Evolutionary conservation across 1,140 invertebrate species (phyloP).

Genomic region (Telenomus remus): DNA sequence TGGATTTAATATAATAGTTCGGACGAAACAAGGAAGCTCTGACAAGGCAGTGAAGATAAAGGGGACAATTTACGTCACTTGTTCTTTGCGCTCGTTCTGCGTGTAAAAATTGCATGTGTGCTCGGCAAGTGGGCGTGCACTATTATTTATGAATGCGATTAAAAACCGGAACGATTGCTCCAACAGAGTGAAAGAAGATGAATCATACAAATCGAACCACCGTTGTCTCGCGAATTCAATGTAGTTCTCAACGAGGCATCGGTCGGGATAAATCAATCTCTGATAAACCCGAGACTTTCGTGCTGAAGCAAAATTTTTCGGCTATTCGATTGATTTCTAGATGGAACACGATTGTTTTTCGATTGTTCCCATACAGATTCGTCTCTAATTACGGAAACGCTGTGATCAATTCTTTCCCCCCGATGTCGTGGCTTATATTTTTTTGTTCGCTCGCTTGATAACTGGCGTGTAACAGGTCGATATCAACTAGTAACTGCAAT

Average conservation of each 20-base stretch:
- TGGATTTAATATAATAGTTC: no score
- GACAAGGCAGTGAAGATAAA: neutral
- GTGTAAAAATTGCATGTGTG: slow-evolving; percentile 10
- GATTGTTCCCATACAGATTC: slow-evolving; percentile 7
- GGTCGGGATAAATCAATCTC: no score
- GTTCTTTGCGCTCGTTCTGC: neutral
- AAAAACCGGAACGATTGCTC: slow-evolving; percentile 1
- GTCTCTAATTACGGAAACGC: slow-evolving; percentile 38
- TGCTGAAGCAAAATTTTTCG: no score
- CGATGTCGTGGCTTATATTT: slow-evolving; percentile 50
- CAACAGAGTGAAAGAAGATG: neutral
- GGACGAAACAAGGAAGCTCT: slow-evolving; percentile 4
- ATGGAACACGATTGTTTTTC: no score
- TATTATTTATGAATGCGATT: slow-evolving; percentile 5
- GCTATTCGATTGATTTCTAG: no score
- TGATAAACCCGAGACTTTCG: no score
- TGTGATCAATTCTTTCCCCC: slow-evolving; percentile 61
- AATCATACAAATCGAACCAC: no score
- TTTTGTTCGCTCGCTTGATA: slow-evolving; percentile 64
- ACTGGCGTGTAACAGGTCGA: slow-evolving; percentile 68
- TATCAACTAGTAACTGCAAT: slow-evolving; percentile 67
- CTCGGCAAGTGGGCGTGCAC: no score
- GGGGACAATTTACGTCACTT: neutral
- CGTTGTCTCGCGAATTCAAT: no score
- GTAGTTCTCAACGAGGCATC: no score